phyloP scores from a whole-genome alignment of 2,888 invertebrate species.

The Xestia c-nigrum region DNA sequence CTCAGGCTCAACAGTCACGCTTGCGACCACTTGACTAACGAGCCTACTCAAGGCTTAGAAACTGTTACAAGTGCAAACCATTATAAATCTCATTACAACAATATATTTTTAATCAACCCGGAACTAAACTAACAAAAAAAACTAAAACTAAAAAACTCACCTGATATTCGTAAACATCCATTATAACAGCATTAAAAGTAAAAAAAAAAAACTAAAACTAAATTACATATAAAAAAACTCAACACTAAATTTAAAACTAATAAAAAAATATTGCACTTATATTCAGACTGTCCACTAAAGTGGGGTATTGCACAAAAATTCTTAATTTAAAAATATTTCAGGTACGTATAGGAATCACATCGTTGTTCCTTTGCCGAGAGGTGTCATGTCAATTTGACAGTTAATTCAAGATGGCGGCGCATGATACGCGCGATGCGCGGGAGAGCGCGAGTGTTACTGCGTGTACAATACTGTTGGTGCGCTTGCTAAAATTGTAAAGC shows the following conservation, averaged over 20 bases:
- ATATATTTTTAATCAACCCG: conserved; percentile 25
- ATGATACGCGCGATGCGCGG: conserved; percentile 76
- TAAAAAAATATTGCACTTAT: conserved; percentile 81
- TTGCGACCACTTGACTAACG: no score
- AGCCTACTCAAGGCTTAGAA: neutral
- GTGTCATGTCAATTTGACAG: conserved; percentile 70
- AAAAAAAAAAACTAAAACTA: conserved; percentile 62
- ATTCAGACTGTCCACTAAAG: conserved; percentile 85
- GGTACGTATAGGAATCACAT: conserved; percentile 75
- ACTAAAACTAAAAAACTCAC: conserved; percentile 72
- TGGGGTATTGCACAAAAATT: conserved; percentile 83
- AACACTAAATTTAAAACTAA: conserved; percentile 54
- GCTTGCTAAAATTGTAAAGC: conserved; percentile 68
- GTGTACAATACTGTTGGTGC: conserved; percentile 69
- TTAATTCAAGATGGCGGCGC: conserved; percentile 65
- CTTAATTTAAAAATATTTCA: conserved; percentile 70
- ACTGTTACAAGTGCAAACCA: conserved; percentile 2
- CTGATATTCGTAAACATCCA: conserved; percentile 89
- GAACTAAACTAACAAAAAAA: conserved; percentile 18
- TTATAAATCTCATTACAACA: conserved; percentile 10
- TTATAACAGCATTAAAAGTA: conserved; percentile 72
- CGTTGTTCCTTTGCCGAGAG: conserved; percentile 56
- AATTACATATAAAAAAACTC: conserved; percentile 44
- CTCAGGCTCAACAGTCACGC: no score
- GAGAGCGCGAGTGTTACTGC: conserved; percentile 67